A percentile compares a stretch with the other conserved stretches of the same genome.
Conservation (phyloP, 1,140 invertebrate genomes). For the Solen grandis region DNA sequence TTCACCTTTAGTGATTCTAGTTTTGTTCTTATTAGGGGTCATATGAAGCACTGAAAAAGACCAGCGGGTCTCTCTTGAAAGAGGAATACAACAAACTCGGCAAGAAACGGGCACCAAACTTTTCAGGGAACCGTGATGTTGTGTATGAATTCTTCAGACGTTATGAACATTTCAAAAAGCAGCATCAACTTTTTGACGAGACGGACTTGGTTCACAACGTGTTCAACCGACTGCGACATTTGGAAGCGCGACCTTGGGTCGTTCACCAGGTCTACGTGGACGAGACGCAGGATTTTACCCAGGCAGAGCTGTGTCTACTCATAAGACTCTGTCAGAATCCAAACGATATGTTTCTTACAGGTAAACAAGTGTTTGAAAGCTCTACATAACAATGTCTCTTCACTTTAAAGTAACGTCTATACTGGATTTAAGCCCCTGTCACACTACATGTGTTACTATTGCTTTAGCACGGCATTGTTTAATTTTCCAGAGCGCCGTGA, state of each 20-base stretch:
- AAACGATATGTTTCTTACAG: conserved; percentile 77
- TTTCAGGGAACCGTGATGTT: conserved; percentile 59
- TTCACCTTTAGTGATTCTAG: too few species aligned
- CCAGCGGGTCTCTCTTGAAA: conserved; percentile 59
- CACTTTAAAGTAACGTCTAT: too few species aligned
- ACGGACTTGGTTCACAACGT: conserved; percentile 63
- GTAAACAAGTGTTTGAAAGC: too few species aligned
- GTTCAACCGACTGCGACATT: conserved; percentile 12
- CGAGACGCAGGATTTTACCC: conserved; percentile 79
- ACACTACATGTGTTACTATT: too few species aligned
- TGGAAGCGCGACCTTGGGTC: conserved; percentile 54
- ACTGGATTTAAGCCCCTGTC: too few species aligned
- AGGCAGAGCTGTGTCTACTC: conserved; percentile 76
- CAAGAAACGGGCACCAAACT: conserved; percentile 71
- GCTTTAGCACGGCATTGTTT: too few species aligned
- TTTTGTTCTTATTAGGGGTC: conserved; percentile 61
- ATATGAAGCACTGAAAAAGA: conserved; percentile 63
- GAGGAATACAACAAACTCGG: conserved; percentile 69
- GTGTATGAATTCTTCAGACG: conserved; percentile 66
- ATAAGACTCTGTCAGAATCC: conserved; percentile 73
- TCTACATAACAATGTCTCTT: too few species aligned
- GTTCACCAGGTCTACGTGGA: conserved; percentile 78
- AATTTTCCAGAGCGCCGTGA: too few species aligned
- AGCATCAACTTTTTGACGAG: conserved; percentile 68
- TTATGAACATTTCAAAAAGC: conserved; percentile 59